phyloP scores from a whole-genome alignment of 1,140 invertebrate species.

The Sminthurides bifidus region DNA sequence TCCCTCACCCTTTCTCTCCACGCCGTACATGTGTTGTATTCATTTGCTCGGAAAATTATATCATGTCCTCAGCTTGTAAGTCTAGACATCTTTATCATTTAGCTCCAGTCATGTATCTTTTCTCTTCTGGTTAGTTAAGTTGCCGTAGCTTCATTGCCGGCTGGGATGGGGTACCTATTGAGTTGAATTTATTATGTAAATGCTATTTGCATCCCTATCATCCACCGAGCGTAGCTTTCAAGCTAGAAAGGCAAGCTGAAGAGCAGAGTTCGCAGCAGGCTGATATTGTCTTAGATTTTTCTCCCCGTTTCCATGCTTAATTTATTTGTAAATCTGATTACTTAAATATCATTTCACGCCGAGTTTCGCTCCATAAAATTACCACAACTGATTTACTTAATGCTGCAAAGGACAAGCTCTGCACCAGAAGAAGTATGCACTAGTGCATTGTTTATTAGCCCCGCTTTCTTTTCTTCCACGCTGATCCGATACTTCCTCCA shows the following conservation, averaged over 20 bases:
- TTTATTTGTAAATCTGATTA: background rate
- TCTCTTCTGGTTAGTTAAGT: slow-evolving; percentile 16
- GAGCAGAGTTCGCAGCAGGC: background rate
- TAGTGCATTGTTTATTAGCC: too few species aligned
- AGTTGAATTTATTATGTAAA: slow-evolving; percentile 25
- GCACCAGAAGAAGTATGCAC: too few species aligned
- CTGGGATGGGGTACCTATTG: background rate
- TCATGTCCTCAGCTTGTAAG: too few species aligned
- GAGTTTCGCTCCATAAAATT: background rate
- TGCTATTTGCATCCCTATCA: background rate
- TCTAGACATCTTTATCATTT: background rate
- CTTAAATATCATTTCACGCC: background rate
- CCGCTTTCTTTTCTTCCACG: background rate
- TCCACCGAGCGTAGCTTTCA: background rate
- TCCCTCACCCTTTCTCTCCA: too few species aligned
- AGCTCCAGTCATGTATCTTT: background rate
- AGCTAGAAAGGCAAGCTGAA: background rate
- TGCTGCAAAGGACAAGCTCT: too few species aligned
- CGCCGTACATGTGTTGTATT: too few species aligned
- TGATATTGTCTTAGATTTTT: background rate
- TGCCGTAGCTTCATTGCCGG: background rate
- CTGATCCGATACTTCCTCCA: background rate
- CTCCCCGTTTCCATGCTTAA: background rate
- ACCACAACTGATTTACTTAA: too few species aligned
- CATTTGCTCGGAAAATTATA: too few species aligned